A percentile compares a stretch with the other conserved stretches of the same genome.
These are phyloP conservation scores for Drosophila oshimai DNA, from an alignment of 1,140 invertebrate genomes.

Conservation along the genomic window DNA sequence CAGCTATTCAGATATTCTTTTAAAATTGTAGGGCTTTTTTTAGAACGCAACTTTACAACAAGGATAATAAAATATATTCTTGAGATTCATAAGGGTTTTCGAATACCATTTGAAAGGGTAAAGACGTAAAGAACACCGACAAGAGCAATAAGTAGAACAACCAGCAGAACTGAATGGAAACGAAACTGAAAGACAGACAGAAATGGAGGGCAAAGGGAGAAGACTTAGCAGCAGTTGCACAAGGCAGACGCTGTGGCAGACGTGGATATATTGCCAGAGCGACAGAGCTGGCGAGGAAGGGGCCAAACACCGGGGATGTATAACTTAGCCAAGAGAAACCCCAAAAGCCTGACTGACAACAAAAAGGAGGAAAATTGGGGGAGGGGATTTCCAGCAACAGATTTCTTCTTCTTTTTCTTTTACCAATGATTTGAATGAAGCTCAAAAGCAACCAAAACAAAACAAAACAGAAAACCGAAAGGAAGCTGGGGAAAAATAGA, in stretches of 20 bases:
- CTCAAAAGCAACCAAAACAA: slow-evolving; percentile 22
- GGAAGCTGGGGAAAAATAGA: slow-evolving; percentile 5
- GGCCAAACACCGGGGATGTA: neutral
- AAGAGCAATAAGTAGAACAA: slow-evolving; percentile 34
- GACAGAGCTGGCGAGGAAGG: neutral
- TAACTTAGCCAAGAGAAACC: slow-evolving; percentile 29
- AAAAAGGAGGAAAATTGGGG: neutral
- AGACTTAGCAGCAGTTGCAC: slow-evolving; percentile 18
- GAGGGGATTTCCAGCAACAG: slow-evolving; percentile 22
- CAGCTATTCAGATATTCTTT: no score
- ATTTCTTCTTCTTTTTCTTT: neutral
- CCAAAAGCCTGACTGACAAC: slow-evolving; percentile 47
- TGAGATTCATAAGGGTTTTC: no score
- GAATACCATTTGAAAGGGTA: neutral
- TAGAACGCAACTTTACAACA: no score
- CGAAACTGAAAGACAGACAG: slow-evolving; percentile 29
- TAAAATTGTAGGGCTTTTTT: no score
- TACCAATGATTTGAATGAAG: slow-evolving; percentile 16
- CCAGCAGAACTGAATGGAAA: slow-evolving; percentile 36
- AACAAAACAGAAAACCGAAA: neutral
- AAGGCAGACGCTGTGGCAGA: slow-evolving; percentile 70
- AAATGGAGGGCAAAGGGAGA: neutral
- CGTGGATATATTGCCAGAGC: slow-evolving; percentile 68
- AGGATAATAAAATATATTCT: no score
- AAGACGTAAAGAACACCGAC: neutral